Base-by-base conservation (phyloP, 2,888 invertebrate species). In the Conops quadrifasciatus region DNA sequence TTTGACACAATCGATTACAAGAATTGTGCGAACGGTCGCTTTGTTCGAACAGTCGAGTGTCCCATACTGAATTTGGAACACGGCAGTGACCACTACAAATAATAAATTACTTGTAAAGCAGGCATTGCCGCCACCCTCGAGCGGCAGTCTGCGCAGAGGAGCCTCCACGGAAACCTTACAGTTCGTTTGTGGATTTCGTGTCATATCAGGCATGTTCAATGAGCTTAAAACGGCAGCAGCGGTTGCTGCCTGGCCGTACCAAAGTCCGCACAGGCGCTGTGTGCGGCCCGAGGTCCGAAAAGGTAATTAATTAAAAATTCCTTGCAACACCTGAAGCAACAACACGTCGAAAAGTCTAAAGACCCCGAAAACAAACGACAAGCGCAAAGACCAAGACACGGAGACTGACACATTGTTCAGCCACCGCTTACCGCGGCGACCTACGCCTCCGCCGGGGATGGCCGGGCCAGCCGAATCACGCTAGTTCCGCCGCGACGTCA, bases 101-200 rank as follows among this genome's bases (percentile, higher is more conserved):
- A 79, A 82, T 82, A 82, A 82, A 82, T 82, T 80, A 81, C 80
- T 76, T 80, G 77, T 77, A 79, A 81, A 80, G 79, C 81, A 80
- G 73, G 74, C 74, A 68, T 70, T 36, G 9, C n/a, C 19, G 51
- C 7, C 28, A 51, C 49, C 21, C 28, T 60, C 21, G 15, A 51
- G 59, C 56, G 13, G 30, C 43, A n/a, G 53, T 53, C n/a, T 67
- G 26, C 16, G 45, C 58, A 60, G 60, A 36, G 9, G 36, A 4
- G 9, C 36, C 9, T 36, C 9, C 9, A 36, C 36, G 36, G 36
- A 36, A 36, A 49, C 45, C 62, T 62, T 49, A 62, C 62, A 51
- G 60, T 62, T 68, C 51, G 60, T 49, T 68, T 68, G 49, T 68
- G 36, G 62, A 49, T 60, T 51, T 24, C 60, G 68, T 62, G 68